These are phyloP conservation scores for Platerodrilus igneus DNA, from an alignment of 2,888 invertebrate genomes.

Conservation along the genomic window DNA sequence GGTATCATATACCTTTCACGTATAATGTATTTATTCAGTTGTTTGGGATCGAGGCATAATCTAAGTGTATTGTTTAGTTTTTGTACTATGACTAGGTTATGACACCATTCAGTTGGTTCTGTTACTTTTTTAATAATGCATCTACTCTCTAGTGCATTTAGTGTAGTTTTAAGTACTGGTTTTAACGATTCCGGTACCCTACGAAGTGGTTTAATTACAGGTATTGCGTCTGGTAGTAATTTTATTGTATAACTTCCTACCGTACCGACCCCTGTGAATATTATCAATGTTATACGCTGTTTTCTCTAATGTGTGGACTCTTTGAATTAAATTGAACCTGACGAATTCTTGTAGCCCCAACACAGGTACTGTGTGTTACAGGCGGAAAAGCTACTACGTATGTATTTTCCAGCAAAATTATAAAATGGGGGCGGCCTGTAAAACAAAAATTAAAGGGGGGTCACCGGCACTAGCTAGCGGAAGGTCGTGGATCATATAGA, in stretches of 20 bases:
- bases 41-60: constrained; percentile 33
- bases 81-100: constrained; percentile 31
- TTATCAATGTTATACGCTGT: constrained; percentile 9
- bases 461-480: no score
- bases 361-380: no score
- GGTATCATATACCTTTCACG: constrained; percentile 26
- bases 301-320: constrained; percentile 6
- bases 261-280: constrained; percentile 16
- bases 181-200: constrained; percentile 16
- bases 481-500: no score
- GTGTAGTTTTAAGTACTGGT: constrained; percentile 9
- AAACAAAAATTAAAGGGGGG: no score
- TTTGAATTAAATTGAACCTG: constrained; percentile 9
- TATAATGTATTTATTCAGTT: constrained; percentile 27
- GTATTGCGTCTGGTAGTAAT: constrained; percentile 10
- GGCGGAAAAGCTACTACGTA: no score
- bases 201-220: constrained; percentile 8
- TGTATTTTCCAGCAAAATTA: no score
- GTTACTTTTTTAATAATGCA: constrained; percentile 17
- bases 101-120: constrained; percentile 22
- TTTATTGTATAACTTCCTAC: constrained; percentile 11
- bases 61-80: constrained; percentile 30
- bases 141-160: constrained; percentile 11
- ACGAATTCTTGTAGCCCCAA: constrained; percentile 11
- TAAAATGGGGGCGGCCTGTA: no score